Base-by-base conservation (phyloP, 2,888 invertebrate genomes). In the Invenusta paracnida region DNA sequence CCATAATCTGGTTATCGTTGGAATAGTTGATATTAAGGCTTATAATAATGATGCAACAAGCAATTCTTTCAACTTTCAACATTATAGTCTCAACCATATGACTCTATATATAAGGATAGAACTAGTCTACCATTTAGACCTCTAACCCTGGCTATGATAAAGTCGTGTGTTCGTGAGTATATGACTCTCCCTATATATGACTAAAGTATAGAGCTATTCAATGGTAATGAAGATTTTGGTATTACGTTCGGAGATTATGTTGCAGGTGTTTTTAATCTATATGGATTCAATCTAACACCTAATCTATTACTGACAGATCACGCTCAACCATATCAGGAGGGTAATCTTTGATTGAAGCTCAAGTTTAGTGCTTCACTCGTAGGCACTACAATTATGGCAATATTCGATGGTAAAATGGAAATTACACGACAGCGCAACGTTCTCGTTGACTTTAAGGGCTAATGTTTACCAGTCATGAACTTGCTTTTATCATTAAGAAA, bases 21-120 rank as follows among this genome's bases (percentile, higher is more conserved):
- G 29, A 29, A 82, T 82, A 29, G 82, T 82, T 82, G 82, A 82
- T 30, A 82, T 25, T 29, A 30, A 82, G n/a, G 82, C 82, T 30
- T 82, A 30, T 82, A 82, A 82, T 82, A 29, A 29, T 30, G 29
- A 82, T 82, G 29, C 29, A 5, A 82, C 29, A 30, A 82, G 17
- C 30, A 82, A 82, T 82, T 5, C 30, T 13, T 82, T 29, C 29
- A 82, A 82, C 29, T 82, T 82, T 11, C 82, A 82, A 82, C 82
- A 82, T 29, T 82, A 30, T 82, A 30, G 27, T 82, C 31, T 82
- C 17, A 5, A 30, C 27, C 29, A 30, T 29, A 82, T 82, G 27
- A 2, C 23, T 13, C 82, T 82, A 27, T 82, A 11, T 79, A 82
- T 82, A 29, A 30, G 25, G 82, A 82, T 82, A 29, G 82, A 23